Evolutionary conservation across 1,140 invertebrate genomes (phyloP).

Genomic region (Trichogramma pretiosum): DNA sequence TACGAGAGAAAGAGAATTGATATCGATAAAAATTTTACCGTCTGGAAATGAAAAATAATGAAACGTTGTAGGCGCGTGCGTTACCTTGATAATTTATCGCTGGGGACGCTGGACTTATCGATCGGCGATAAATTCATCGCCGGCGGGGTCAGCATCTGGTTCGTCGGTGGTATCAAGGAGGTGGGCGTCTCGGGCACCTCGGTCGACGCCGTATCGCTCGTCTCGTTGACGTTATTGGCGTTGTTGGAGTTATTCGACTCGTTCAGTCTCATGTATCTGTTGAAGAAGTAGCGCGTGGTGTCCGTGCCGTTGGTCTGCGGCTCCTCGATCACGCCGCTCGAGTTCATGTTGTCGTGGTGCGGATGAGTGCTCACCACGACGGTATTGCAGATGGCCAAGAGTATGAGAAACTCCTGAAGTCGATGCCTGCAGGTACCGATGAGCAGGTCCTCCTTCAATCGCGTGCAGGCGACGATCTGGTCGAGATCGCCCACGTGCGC

Average conservation of each 20-base stretch:
- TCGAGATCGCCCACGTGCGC: constrained; percentile 63
- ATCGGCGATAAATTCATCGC: too few relatives aligned
- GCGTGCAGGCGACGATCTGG: constrained; percentile 54
- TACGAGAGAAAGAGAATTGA: constrained; percentile 2
- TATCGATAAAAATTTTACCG: too few relatives aligned
- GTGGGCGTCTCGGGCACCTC: too few relatives aligned
- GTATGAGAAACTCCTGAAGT: constrained; percentile 84
- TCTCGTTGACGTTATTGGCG: too few relatives aligned
- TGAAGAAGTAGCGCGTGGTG: constrained; percentile 22
- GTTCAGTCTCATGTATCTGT: constrained; percentile 54
- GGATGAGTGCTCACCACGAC: constrained; percentile 86
- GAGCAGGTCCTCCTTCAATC: constrained; percentile 59
- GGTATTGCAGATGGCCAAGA: constrained; percentile 91
- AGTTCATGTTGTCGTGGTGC: constrained; percentile 81
- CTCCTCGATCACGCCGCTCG: constrained; percentile 61
- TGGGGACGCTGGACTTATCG: neutral
- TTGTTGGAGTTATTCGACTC: constrained; percentile 69
- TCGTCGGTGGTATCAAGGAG: too few relatives aligned
- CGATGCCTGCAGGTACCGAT: constrained; percentile 41
- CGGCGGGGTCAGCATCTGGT: too few relatives aligned
- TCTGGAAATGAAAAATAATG: too few relatives aligned
- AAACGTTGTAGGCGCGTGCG: too few relatives aligned
- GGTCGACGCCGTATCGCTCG: too few relatives aligned
- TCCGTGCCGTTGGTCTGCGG: constrained; percentile 29
- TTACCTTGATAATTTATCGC: constrained; percentile 16